Evolutionary conservation across 2,888 invertebrate species (phyloP).

Genomic region (Drosophila borborema): DNA sequence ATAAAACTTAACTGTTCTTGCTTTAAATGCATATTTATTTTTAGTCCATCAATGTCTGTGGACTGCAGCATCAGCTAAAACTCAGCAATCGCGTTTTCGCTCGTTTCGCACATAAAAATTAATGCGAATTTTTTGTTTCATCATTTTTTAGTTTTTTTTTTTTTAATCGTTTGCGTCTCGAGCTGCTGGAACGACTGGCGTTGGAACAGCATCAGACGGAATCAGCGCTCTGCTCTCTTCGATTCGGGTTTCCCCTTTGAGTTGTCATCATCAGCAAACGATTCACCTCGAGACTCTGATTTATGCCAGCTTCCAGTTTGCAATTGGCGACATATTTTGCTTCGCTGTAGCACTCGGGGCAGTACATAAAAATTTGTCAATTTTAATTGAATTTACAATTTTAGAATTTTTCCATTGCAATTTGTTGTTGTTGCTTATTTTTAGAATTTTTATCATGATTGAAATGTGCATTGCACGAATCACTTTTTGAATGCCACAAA

Average conservation of each 20-base stretch:
- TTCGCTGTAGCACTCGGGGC: neutral
- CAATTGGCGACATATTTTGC: neutral
- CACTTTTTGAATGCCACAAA: conserved; percentile 49
- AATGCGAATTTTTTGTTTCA: conserved; percentile 66
- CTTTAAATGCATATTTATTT: conserved; percentile 26
- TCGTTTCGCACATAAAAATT: conserved; percentile 76
- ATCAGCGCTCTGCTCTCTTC: neutral
- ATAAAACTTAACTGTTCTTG: conserved; percentile 3
- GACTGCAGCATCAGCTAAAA: conserved; percentile 5
- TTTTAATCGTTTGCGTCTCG: conserved; percentile 51
- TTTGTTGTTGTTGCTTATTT: conserved; percentile 44
- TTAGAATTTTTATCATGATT: conserved; percentile 77
- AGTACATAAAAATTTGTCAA: conserved; percentile 79
- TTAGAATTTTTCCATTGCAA: conserved; percentile 65
- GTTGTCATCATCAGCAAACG: conserved; percentile 40
- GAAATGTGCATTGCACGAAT: conserved; percentile 67
- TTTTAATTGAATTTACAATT: conserved; percentile 80
- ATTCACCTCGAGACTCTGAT: conserved; percentile 46
- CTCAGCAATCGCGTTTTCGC: conserved; percentile 50
- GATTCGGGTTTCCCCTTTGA: conserved; percentile 12
- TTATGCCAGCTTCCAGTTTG: conserved; percentile 39
- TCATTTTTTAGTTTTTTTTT: conserved; percentile 3
- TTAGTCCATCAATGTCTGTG: conserved; percentile 14
- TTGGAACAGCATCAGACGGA: neutral
- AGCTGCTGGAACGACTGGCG: conserved; percentile 7